A percentile compares a stretch with the other conserved stretches of the same genome.
These are phyloP conservation scores for Pterocles burchelli DNA, from an alignment of 2,113 vertebrate genomes.

Conservation along the genomic window DNA sequence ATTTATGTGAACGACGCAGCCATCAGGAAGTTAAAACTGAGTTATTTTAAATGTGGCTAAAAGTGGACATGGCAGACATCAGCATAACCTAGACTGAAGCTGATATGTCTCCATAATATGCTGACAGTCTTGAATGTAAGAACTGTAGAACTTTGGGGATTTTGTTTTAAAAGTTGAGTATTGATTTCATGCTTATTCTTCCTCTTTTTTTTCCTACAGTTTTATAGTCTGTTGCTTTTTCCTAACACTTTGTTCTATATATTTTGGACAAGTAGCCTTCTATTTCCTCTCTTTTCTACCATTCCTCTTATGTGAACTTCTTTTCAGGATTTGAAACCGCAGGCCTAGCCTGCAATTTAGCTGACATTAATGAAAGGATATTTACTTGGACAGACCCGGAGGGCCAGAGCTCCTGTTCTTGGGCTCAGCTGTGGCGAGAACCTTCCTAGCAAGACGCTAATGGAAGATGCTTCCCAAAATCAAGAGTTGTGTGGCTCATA, in stretches of 20 bases:
- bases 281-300: not conserved
- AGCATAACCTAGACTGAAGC: not conserved
- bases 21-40: not conserved
- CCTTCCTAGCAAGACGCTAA: not conserved
- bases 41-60: conserved; percentile 20
- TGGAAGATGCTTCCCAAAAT: not conserved
- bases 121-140: not conserved
- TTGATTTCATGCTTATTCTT: not conserved
- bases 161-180: not conserved
- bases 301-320: not conserved
- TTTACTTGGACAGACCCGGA: not conserved
- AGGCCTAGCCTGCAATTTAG: not conserved
- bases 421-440: not conserved
- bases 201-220: accelerated
- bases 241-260: not conserved
- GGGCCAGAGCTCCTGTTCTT: not conserved
- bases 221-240: not conserved
- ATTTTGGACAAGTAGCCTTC: not conserved
- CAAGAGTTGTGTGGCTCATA: not conserved
- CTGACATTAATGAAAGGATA: not conserved
- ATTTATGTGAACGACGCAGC: not conserved
- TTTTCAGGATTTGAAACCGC: not conserved
- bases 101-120: not conserved
- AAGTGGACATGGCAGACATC: not conserved
- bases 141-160: not conserved